These are phyloP conservation scores for Mactromeris polynyma DNA, from an alignment of 2,888 invertebrate species.

Conservation along the genomic window DNA sequence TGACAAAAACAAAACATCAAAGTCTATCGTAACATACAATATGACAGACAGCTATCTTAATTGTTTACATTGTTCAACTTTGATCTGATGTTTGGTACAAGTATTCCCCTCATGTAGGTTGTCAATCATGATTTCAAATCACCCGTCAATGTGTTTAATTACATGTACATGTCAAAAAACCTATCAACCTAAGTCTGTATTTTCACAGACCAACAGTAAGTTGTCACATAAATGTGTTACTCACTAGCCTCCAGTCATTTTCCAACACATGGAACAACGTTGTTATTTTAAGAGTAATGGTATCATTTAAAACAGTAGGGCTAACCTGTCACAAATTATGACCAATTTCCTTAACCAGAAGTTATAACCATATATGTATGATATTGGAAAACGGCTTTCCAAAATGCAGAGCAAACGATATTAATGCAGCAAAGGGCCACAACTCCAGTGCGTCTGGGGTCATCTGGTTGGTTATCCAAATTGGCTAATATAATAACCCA, in stretches of 20 bases:
- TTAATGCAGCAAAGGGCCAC: no score
- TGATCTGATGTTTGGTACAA: background rate
- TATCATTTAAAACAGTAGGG: no score
- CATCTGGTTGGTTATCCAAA: no score
- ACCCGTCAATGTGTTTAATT: background rate
- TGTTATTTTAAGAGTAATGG: no score
- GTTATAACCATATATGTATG: no score
- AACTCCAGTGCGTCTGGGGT: no score
- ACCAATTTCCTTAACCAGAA: no score
- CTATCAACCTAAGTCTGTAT: background rate
- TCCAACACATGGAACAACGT: no score
- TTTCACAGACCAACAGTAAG: background rate
- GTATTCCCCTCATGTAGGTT: background rate
- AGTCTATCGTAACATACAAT: background rate
- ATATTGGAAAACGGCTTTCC: no score
- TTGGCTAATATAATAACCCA: no score
- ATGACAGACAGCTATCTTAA: background rate
- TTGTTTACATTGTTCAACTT: background rate
- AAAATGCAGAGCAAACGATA: no score
- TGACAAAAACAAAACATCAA: background rate
- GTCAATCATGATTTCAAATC: conserved; percentile 3
- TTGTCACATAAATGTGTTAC: background rate
- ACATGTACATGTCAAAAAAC: background rate
- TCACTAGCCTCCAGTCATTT: background rate
- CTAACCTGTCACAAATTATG: no score